Percentiles rank a stretch among this genome's conserved stretches.
These are phyloP conservation scores for Ancistrus triradiatus DNA, from an alignment of 2,113 vertebrate genomes.

Conservation along the genomic window DNA sequence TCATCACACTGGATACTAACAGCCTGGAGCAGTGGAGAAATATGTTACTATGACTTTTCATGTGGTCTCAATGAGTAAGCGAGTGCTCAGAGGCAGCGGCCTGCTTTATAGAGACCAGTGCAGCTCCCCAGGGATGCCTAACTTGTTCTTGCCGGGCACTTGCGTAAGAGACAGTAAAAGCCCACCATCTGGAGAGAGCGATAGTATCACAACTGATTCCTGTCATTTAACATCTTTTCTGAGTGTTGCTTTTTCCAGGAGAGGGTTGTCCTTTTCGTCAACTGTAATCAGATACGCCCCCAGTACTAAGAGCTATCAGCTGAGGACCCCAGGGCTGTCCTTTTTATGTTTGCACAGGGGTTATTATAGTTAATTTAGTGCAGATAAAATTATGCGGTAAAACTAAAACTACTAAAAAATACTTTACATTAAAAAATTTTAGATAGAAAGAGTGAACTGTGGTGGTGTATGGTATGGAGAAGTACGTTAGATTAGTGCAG, in stretches of 20 bases:
- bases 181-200: constrained; percentile 48
- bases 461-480: too few species aligned
- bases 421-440: too few species aligned
- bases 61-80: constrained; percentile 16
- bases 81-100: neutral
- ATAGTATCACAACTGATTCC: constrained; percentile 36
- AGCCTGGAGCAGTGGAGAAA: neutral
- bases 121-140: constrained; percentile 32
- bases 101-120: neutral
- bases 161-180: constrained; percentile 33
- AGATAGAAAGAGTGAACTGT: too few species aligned
- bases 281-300: too few species aligned
- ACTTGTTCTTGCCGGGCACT: neutral
- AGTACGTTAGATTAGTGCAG: too few species aligned
- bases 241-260: neutral
- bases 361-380: too few species aligned
- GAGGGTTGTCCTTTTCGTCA: too few species aligned
- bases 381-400: too few species aligned
- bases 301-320: too few species aligned
- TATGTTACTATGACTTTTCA: constrained; percentile 1
- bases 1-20: constrained; percentile 1
- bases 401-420: too few species aligned
- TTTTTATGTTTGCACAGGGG: neutral
- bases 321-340: too few species aligned
- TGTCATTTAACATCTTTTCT: constrained; percentile 28